These are phyloP conservation scores for Clytia hemisphaerica DNA, from an alignment of 30 jellyfish, hydroid and myxozoan genomes.

Conservation along the genomic window DNA sequence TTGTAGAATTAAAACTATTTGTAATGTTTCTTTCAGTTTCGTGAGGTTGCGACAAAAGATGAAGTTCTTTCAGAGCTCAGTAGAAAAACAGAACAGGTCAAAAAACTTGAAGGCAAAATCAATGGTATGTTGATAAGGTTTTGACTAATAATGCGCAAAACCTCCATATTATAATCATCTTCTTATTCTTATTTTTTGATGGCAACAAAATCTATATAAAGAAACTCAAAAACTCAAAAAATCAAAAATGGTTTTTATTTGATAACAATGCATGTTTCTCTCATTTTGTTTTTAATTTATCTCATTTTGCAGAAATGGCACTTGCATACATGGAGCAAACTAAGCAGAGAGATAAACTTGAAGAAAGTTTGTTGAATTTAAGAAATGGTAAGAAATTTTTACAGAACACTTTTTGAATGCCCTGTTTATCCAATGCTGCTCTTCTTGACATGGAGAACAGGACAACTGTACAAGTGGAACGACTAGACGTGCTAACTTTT, in stretches of 20 bases:
- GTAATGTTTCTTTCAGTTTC: slow-evolving; percentile 29
- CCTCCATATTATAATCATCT: not conserved
- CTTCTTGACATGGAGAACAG: no score
- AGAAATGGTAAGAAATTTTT: slow-evolving; percentile 49
- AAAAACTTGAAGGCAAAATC: slow-evolving; percentile 73
- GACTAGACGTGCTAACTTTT: no score
- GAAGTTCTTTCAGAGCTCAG: slow-evolving; percentile 39
- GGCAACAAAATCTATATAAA: not conserved
- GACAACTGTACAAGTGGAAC: no score
- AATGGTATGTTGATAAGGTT: slow-evolving; percentile 42
- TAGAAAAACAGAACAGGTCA: slow-evolving; percentile 42
- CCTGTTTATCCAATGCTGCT: no score
- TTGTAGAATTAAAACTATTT: not conserved
- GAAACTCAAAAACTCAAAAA: no score
- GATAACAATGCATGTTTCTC: no score
- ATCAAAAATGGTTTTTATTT: no score
- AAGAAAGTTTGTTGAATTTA: slow-evolving; percentile 69
- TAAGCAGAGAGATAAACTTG: slow-evolving; percentile 79
- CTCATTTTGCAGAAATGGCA: slow-evolving; percentile 81
- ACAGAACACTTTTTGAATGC: no score
- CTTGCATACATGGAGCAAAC: slow-evolving; percentile 79
- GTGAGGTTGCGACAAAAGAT: slow-evolving; percentile 55
- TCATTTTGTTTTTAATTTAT: no score
- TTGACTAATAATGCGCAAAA: not conserved
- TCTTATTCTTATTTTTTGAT: not conserved